phyloP scores from a whole-genome alignment of 2,888 invertebrate genomes.

The Pachliopta kotzebuea region DNA sequence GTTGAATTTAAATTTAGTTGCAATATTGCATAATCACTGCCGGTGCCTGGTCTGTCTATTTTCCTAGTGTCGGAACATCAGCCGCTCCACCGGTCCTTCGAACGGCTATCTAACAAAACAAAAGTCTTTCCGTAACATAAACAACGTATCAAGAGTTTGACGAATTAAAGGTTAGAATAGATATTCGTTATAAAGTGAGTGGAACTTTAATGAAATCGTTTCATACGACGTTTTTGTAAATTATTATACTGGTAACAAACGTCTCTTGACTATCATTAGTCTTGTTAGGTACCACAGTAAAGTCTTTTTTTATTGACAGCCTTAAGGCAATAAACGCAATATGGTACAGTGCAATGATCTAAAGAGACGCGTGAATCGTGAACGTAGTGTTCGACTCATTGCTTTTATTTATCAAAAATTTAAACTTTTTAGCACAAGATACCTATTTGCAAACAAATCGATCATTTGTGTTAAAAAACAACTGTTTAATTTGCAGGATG shows the following conservation, averaged over 20 bases:
- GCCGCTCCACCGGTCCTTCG: conserved; percentile 48
- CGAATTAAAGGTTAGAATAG: conserved; percentile 40
- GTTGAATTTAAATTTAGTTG: not conserved
- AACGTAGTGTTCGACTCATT: not conserved
- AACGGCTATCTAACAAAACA: conserved; percentile 63
- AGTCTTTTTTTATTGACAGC: too few species aligned
- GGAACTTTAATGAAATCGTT: not conserved
- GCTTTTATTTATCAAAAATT: not conserved
- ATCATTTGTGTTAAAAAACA: too few species aligned
- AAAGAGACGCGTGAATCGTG: too few species aligned
- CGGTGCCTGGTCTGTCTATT: conserved; percentile 61
- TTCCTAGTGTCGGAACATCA: conserved; percentile 60
- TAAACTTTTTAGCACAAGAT: too few species aligned
- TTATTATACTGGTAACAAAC: too few species aligned
- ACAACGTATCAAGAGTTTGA: conserved; percentile 58
- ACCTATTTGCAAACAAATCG: too few species aligned
- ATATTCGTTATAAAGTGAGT: not conserved
- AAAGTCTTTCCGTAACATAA: conserved; percentile 60
- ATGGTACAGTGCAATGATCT: too few species aligned
- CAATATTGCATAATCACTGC: conserved; percentile 45
- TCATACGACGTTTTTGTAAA: too few species aligned
- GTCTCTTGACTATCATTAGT: too few species aligned
- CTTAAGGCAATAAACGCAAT: too few species aligned
- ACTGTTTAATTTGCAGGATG: too few species aligned
- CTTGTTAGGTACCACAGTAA: too few species aligned